phyloP scores from a whole-genome alignment of 2,888 invertebrate genomes.

The Apamea monoglypha region DNA sequence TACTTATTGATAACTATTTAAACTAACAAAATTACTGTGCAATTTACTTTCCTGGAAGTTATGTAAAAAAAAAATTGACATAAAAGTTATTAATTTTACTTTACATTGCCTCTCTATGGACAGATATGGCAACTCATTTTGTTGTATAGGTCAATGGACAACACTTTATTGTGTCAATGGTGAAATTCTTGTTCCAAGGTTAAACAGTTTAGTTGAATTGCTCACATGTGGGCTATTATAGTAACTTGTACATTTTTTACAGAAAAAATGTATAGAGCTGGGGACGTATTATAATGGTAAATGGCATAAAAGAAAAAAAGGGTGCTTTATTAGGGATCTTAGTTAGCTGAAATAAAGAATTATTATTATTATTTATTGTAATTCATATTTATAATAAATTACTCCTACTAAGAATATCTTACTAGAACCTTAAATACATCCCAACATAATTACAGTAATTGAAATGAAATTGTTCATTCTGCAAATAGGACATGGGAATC shows the following conservation, averaged over 20 bases:
- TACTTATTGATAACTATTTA: neutral
- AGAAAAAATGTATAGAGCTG: neutral
- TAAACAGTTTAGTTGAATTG: constrained; percentile 38
- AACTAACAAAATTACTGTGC: neutral
- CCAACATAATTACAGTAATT: neutral
- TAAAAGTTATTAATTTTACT: neutral
- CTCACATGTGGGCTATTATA: constrained; percentile 10
- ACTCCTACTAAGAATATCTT: neutral
- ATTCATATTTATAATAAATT: neutral
- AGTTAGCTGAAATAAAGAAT: too few species aligned
- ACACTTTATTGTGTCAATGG: constrained; percentile 32
- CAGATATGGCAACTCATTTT: constrained; percentile 10
- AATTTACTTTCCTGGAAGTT: neutral
- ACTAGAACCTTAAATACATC: neutral
- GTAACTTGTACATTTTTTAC: constrained; percentile 1
- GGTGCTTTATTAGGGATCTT: neutral
- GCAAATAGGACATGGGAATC: neutral
- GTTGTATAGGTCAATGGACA: constrained; percentile 10
- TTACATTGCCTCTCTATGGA: neutral
- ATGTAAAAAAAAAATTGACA: neutral
- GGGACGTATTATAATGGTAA: neutral
- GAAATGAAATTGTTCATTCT: neutral
- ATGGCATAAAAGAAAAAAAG: neutral
- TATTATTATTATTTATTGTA: too few species aligned
- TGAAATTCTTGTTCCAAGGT: constrained; percentile 52